Conservation (phyloP, 2,797 vertebrate species). For the Meda fulgida region DNA sequence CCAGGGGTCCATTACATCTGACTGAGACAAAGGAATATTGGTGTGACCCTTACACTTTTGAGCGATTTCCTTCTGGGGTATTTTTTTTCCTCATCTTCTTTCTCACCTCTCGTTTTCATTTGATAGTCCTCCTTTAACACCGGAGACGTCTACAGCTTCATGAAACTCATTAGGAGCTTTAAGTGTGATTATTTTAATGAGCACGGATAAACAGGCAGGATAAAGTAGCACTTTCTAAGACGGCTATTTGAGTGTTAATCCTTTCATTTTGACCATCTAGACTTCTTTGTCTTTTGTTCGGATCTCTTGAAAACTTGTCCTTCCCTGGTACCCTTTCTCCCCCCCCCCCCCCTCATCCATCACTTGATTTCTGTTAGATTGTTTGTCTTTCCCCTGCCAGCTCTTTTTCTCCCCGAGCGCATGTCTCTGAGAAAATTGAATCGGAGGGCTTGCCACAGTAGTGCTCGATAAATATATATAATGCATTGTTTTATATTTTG, state of each 20-base stretch:
- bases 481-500: slow-evolving; percentile 34
- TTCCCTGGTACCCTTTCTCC: slow-evolving; percentile 14
- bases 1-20: slow-evolving; percentile 61
- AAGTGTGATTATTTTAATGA: slow-evolving; percentile 69
- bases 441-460: slow-evolving; percentile 4
- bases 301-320: neutral
- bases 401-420: slow-evolving; percentile 14
- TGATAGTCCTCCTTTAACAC: slow-evolving; percentile 29
- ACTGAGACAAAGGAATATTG: slow-evolving; percentile 52
- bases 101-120: slow-evolving; percentile 30
- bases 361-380: slow-evolving; percentile 34
- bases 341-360: neutral
- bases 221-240: neutral
- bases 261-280: neutral
- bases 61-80: neutral
- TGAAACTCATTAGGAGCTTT: slow-evolving; percentile 66
- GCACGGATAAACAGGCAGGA: slow-evolving; percentile 5
- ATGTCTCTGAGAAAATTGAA: slow-evolving; percentile 39
- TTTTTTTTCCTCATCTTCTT: neutral
- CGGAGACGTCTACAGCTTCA: slow-evolving; percentile 67
- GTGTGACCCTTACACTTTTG: slow-evolving; percentile 36
- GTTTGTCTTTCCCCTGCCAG: slow-evolving; percentile 38
- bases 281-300: slow-evolving; percentile 16
- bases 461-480: slow-evolving; percentile 39
- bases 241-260: neutral